phyloP scores from a whole-genome alignment of 2,888 invertebrate genomes.

The Hyppa rectilinea region DNA sequence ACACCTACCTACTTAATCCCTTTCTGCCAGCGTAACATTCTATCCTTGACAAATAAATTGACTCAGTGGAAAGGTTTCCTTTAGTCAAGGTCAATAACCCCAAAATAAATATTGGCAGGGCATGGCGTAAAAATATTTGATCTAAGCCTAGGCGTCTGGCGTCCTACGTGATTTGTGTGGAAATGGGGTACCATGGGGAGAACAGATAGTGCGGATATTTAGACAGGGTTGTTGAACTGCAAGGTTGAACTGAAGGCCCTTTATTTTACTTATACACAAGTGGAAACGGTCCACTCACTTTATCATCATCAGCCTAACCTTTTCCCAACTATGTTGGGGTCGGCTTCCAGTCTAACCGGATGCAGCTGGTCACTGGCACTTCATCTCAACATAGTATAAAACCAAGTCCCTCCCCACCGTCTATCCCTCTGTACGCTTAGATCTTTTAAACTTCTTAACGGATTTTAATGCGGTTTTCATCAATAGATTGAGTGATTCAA shows the following conservation, averaged over 20 bases:
- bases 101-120: constrained; percentile 22
- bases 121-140: constrained; percentile 19
- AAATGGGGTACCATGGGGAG: background rate
- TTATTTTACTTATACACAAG: background rate
- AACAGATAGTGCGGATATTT: background rate
- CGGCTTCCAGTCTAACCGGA: too few species aligned
- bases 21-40: background rate
- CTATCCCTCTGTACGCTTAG: too few species aligned
- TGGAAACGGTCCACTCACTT: too few species aligned
- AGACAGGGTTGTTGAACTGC: background rate
- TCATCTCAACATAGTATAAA: too few species aligned
- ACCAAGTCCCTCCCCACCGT: too few species aligned
- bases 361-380: too few species aligned
- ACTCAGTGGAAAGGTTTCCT: constrained; percentile 2
- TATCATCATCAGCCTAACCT: too few species aligned
- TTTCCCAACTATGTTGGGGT: too few species aligned
- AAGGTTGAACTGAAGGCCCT: background rate
- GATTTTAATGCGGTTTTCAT: too few species aligned
- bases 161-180: constrained; percentile 37
- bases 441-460: too few species aligned
- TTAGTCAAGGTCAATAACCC: constrained; percentile 28
- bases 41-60: constrained; percentile 19
- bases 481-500: too few species aligned
- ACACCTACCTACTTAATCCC: background rate
- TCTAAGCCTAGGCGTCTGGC: constrained; percentile 26